Conservation (phyloP, 1,140 invertebrate genomes). For the Callitettix versicolor region DNA sequence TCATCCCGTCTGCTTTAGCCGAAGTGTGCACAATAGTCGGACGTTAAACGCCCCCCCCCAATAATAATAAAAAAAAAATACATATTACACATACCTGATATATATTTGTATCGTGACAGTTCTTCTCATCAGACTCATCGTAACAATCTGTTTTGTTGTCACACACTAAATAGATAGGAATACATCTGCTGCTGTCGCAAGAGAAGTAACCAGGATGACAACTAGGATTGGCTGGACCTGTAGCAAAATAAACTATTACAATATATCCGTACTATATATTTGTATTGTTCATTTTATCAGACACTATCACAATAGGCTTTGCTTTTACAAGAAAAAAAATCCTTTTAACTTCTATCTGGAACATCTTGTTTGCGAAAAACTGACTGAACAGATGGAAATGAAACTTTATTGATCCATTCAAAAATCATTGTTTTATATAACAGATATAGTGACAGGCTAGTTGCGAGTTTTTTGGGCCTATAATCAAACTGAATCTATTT, state of each 20-base stretch:
- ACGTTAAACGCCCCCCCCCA: too few species aligned
- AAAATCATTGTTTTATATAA: too few species aligned
- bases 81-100: slow-evolving; percentile 35
- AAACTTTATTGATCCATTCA: too few species aligned
- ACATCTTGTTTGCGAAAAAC: neutral
- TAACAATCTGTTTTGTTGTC: slow-evolving; percentile 55
- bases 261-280: neutral
- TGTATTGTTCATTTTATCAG: too few species aligned
- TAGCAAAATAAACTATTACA: slow-evolving; percentile 4
- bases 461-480: too few species aligned
- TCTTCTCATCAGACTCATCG: slow-evolving; percentile 59
- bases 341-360: neutral
- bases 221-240: slow-evolving; percentile 31
- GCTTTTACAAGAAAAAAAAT: neutral
- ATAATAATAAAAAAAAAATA: neutral
- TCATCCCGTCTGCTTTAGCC: too few species aligned
- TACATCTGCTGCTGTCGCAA: slow-evolving; percentile 49
- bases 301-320: too few species aligned
- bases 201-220: slow-evolving; percentile 48
- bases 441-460: too few species aligned
- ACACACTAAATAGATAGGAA: slow-evolving; percentile 46
- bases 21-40: too few species aligned
- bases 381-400: too few species aligned
- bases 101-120: slow-evolving; percentile 42
- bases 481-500: too few species aligned